These are phyloP conservation scores for Hylaeus anthracinus DNA, from an alignment of 1,140 invertebrate genomes.

Conservation along the genomic window DNA sequence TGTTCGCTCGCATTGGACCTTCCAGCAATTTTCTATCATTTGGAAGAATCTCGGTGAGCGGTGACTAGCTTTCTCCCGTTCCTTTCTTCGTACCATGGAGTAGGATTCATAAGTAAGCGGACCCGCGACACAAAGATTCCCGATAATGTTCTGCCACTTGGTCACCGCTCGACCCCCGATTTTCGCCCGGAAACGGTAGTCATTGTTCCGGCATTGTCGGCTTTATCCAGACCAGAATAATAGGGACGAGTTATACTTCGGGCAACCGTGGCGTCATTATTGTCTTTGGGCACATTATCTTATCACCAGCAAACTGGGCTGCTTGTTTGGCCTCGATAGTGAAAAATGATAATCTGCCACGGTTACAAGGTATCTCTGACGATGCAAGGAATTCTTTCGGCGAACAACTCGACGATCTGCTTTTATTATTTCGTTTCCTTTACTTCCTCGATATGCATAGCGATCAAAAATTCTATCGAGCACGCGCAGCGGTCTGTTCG, in stretches of 20 bases:
- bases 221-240: conserved; percentile 58
- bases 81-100: not conserved
- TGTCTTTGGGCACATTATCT: conserved; percentile 38
- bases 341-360: conserved; percentile 13
- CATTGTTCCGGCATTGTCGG: conserved; percentile 45
- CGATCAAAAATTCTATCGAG: too few relatives aligned
- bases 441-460: too few relatives aligned
- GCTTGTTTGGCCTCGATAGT: conserved; percentile 17
- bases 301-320: conserved; percentile 17
- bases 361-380: too few relatives aligned
- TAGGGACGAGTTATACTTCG: conserved; percentile 34
- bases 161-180: conserved; percentile 29
- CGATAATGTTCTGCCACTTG: conserved; percentile 47
- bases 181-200: conserved; percentile 52
- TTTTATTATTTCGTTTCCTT: too few relatives aligned
- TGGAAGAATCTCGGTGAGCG: not conserved
- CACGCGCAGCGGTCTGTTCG: too few relatives aligned
- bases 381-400: too few relatives aligned
- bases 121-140: conserved; percentile 15
- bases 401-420: too few relatives aligned
- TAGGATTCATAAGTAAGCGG: not conserved
- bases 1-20: not conserved
- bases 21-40: conserved; percentile 29
- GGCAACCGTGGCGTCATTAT: conserved; percentile 16
- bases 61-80: not conserved